Percentiles rank a stretch among this genome's conserved stretches.
Evolutionary conservation across 2,797 vertebrate species (phyloP).

Genomic region (Monodelphis domestica): DNA sequence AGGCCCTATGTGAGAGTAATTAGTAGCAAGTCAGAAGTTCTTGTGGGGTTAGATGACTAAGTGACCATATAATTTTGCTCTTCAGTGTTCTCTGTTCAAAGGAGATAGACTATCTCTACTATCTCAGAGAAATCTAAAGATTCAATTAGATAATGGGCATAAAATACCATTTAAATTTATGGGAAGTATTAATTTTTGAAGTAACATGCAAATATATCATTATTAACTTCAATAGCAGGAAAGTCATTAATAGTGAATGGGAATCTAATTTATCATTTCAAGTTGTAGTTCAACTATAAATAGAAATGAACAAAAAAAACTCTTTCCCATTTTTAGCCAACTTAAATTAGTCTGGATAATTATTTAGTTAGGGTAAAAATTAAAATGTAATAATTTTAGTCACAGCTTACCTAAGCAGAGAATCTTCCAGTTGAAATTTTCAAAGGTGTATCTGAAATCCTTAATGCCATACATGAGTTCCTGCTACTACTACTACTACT

Average conservation of each 20-base stretch:
- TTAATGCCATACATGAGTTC: neutral
- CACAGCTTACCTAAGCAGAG: neutral
- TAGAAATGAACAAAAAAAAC: neutral
- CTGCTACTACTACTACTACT: neutral
- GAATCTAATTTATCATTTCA: slow-evolving; percentile 32
- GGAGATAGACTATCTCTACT: neutral
- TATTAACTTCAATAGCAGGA: neutral
- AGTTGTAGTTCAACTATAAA: neutral
- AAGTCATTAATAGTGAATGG: neutral
- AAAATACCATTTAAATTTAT: neutral
- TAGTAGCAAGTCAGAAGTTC: neutral
- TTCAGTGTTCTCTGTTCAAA: neutral
- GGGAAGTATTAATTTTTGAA: neutral
- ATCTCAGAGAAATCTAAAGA: neutral
- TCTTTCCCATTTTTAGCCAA: neutral
- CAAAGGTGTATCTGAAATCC: neutral
- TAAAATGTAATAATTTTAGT: slow-evolving; percentile 17
- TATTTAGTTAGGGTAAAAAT: neutral
- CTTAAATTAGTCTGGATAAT: neutral
- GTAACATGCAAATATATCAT: neutral
- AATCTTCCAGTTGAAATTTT: neutral
- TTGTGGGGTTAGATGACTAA: neutral
- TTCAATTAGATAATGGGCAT: neutral
- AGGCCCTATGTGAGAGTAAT: neutral
- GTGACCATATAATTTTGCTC: neutral